Evolutionary conservation across 2,797 vertebrate species (phyloP), one percentile per base, ranked within the genome.

Genomic region (Xiphorhynchus erythropygius): DNA sequence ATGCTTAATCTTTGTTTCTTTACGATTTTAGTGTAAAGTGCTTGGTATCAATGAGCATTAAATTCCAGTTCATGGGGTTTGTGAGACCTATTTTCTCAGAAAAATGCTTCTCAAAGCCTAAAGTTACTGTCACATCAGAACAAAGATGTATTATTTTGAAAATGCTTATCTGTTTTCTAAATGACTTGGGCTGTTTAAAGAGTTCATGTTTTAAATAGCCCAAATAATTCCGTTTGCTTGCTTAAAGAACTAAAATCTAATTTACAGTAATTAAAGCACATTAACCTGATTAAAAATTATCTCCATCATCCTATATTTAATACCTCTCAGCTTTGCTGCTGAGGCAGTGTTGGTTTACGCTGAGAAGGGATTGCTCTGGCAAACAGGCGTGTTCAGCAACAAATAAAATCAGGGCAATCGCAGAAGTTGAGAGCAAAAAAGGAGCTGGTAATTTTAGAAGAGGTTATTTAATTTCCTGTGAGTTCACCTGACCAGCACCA

Each of bases 231-330:
- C 0, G 0, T 76, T 93, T 84, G 70, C 74, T 91, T 91, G n/a
- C 89, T 94, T 90, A 91, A 80, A 84, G 90, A 86, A 93, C 94
- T 92, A 55, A 96, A 84, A 97, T 93, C 95, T 94, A 92, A 94
- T 96, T 96, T 94, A 63, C 27, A 64, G 80, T 86, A 94, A 96
- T 95, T 96, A 94, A 90, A 95, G 90, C 56, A 76, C 94, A 90
- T 93, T 94, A 93, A 90, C 87, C 56, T 97, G 91, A 96, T 96
- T 94, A 94, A 93, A 95, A 94, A 90, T 90, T 55, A 94, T 78
- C 89, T 91, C 83, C 69, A 76, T 93, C 77, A 69, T 97, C 49
- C 77, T 90, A 2, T 77, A 67, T 90, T 95, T 94, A 91, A 84
- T 94, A 78, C 52, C 73, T 39, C 65, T 33, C 28, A 70, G 79